Percentiles rank a stretch among this genome's conserved stretches.
Conservation (phyloP, 2,888 invertebrate species). For the Serripes groenlandicus region DNA sequence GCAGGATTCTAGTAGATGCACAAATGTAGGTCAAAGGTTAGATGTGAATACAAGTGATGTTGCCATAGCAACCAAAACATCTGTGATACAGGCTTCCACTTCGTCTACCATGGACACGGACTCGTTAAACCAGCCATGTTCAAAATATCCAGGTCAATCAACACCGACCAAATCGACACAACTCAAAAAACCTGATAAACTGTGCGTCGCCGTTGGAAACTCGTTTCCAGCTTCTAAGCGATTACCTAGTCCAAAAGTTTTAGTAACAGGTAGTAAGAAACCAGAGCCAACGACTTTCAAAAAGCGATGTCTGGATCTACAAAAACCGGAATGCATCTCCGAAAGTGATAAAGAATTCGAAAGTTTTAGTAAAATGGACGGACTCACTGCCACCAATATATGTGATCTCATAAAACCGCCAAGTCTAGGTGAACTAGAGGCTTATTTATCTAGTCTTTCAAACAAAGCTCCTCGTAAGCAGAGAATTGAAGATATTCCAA, state of each 20-base stretch:
- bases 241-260: slow-evolving; percentile 78
- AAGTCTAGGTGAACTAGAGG: slow-evolving; percentile 79
- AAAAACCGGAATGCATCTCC: slow-evolving; percentile 25
- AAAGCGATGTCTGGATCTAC: slow-evolving; percentile 74
- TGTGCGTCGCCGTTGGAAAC: slow-evolving; percentile 38
- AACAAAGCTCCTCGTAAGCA: slow-evolving; percentile 50
- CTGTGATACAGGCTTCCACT: slow-evolving; percentile 15
- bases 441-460: slow-evolving; percentile 78
- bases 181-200: slow-evolving; percentile 41
- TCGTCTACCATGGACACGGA: neutral
- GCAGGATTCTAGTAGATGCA: slow-evolving; percentile 22
- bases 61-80: slow-evolving; percentile 32
- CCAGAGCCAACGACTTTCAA: slow-evolving; percentile 64
- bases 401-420: slow-evolving; percentile 74
- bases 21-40: slow-evolving; percentile 2
- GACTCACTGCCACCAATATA: slow-evolving; percentile 56
- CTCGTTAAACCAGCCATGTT: neutral
- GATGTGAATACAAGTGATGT: neutral
- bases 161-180: slow-evolving; percentile 42
- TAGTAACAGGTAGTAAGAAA: slow-evolving; percentile 72
- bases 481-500: slow-evolving; percentile 64
- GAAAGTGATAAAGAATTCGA: slow-evolving; percentile 42
- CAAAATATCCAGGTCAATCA: slow-evolving; percentile 22
- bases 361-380: slow-evolving; percentile 41
- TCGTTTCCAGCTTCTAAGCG: slow-evolving; percentile 55